Evolutionary conservation across 2,888 invertebrate species (phyloP), one percentile per base, ranked within the genome.

Genomic region (Pristionchus mayeri): DNA sequence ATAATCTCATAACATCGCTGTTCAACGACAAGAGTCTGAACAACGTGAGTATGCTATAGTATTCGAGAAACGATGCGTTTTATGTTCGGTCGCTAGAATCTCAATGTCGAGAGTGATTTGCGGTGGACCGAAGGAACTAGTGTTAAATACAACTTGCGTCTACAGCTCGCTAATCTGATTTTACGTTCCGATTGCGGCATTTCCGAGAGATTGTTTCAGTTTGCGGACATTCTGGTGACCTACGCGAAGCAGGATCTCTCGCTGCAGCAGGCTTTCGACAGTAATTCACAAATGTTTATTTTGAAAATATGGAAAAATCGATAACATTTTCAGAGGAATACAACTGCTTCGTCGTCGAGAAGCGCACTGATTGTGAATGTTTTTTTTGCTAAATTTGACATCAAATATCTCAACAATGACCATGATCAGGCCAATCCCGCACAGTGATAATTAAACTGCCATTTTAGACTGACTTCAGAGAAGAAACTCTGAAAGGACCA

Each of bases 261-360:
- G 3, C 78, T 78, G 2, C 50, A 78, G 27, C 30, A 48, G 21
- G 50, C 52, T 13, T 48, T 78, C 21, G 78, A 78, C n/a, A 52
- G 78, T 78, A n/a, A n/a, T n/a, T n/a, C 63, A 63, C 27, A 3
- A 50, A 18, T 34, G 7, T 50, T 78, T 7, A 11, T 54, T 54
- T 54, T 54, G 54, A 4, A 16, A n/a, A n/a, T n/a, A n/a, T n/a
- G n/a, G n/a, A n/a, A n/a, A n/a, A n/a, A n/a, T n/a, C n/a, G n/a
- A n/a, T n/a, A n/a, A n/a, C n/a, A n/a, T n/a, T 71, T 78, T 30
- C 78, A 78, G 78, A 78, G 78, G 78, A 78, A 30, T 78, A 34
- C 30, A 18, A 78, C 18, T 78, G 78, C 18, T 16, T 50, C 9
- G 21, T 78, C 18, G 78, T 78, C 16, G 52, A 78, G 78, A 78